Base-by-base conservation (phyloP, 2,113 vertebrate species). In the Donacobius atricapilla region DNA sequence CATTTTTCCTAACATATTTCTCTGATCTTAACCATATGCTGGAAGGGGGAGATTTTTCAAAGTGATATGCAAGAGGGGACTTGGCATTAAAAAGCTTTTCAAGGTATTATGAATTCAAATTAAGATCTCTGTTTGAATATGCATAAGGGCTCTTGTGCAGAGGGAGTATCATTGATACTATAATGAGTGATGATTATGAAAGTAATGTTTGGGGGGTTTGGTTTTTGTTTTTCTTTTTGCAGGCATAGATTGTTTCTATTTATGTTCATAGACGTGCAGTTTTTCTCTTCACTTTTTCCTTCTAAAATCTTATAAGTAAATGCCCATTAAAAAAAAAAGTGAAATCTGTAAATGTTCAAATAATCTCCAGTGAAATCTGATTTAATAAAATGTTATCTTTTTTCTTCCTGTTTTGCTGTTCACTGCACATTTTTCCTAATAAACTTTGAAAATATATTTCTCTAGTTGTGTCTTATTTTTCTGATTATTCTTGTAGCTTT, bases 11-110 rank as follows among this genome's bases (percentile, higher is more conserved):
- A 85, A 70, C 70, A 57, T 79, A 61, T 44, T 94, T 86, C 51
- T 95, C 57, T 95, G 91, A 96, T 96, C 82, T 80, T 72, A 83
- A 91, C 33, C 91, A 91, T 95, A 96, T 96, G 94, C 75, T 80
- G 75, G 61, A 94, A 91, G 40, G 9, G 30, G 39, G 93, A 93
- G 72, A 93, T 83, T 88, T 93, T 96, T 96, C 58, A 63, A 94
- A 95, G 89, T 39, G 84, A 90, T 94, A 88, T 44, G 71, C 51
- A 83, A 93, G 54, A 77, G 35, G 19, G 10, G 64, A 86, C 17
- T 88, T 96, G 89, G 78, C 73, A 57, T 76, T 64, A 83, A 87
- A 87, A 95, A 91, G 57, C 40, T 94, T 94, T 89, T 88, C n/a
- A 90, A 90, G 42, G 73, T 91, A 96, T 77, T 91, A 90, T 63